Evolutionary conservation across 2,113 vertebrate genomes (phyloP).

Genomic region (Pedetes capensis): DNA sequence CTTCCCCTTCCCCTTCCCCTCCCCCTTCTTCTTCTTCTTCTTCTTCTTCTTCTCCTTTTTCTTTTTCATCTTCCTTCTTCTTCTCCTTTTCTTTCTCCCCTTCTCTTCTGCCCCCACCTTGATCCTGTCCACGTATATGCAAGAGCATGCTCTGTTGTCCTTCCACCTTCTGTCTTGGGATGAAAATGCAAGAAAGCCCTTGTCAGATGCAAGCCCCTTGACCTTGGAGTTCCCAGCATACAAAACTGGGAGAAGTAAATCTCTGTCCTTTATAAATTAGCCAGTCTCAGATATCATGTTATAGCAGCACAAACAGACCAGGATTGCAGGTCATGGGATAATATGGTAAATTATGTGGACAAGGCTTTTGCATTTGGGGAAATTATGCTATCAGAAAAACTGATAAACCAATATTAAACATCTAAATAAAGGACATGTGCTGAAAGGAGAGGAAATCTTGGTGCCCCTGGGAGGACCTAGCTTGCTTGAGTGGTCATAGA

Average conservation of each 20-base stretch:
- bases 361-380: not conserved
- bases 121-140: not conserved
- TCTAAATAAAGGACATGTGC: not conserved
- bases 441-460: not conserved
- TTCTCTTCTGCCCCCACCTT: not conserved
- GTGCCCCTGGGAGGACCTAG: not conserved
- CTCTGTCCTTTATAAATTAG: not conserved
- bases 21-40: not conserved
- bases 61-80: not conserved
- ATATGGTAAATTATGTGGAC: accelerated
- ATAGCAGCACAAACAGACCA: not conserved
- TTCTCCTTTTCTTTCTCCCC: not conserved
- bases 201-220: not conserved
- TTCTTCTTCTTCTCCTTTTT: not conserved
- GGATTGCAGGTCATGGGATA: not conserved
- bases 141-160: not conserved
- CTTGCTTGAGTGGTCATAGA: not conserved
- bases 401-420: not conserved
- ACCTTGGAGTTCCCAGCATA: not conserved
- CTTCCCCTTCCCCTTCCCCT: no score
- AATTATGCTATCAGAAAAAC: not conserved
- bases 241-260: not conserved
- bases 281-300: not conserved
- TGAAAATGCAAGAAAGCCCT: not conserved
- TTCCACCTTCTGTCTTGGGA: not conserved